Base-by-base conservation (phyloP, 2,797 vertebrate species). In the Crypturellus tataupa region DNA sequence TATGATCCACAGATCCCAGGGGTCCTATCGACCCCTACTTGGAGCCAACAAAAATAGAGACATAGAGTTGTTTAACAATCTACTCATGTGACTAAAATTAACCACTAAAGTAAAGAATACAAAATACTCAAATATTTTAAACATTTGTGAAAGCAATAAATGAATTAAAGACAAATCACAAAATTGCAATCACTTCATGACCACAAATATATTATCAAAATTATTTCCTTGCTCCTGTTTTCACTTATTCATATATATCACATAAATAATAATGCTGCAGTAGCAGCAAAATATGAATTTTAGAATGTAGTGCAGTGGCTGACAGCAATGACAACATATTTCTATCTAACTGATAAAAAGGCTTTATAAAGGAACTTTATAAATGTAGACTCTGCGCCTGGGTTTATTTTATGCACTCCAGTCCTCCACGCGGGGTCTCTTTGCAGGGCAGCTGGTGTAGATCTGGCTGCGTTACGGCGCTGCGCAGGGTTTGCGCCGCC, bases 311-410 rank as follows among this genome's bases (percentile, higher is more conserved):
- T 70, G 86, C 63, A 82, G 37, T 62, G 58, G 64, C 68, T 93
- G 62, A 75, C 47, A 90, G 81, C 25, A 58, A 62, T 68, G 63
- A 87, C 88, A 96, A 90, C 0, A 0, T 60, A 73, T 85, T 93
- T 94, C 91, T 83, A 85, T 78, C 60, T 58, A 65, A 49, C 59
- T 49, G 23, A 90, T 73, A 78, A 59, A 78, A 93, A 93, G 8
- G 62, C 53, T 91, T 94, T 91, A 46, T 80, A 79, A 86, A 90
- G 63, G n/a, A 94, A 40, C 37, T 49, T 86, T 69, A 73, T 55
- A 87, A 84, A 91, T 95, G 88, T 65, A 90, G 68, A 85, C 80
- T 62, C 88, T 84, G 91, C 81, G 23, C 69, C 40, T 88, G 60
- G 60, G 71, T 87, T 82, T 86, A 58, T 91, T 95, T 94, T 82